phyloP scores from a whole-genome alignment of 2,888 invertebrate genomes.

The Leptinotarsa juncta region DNA sequence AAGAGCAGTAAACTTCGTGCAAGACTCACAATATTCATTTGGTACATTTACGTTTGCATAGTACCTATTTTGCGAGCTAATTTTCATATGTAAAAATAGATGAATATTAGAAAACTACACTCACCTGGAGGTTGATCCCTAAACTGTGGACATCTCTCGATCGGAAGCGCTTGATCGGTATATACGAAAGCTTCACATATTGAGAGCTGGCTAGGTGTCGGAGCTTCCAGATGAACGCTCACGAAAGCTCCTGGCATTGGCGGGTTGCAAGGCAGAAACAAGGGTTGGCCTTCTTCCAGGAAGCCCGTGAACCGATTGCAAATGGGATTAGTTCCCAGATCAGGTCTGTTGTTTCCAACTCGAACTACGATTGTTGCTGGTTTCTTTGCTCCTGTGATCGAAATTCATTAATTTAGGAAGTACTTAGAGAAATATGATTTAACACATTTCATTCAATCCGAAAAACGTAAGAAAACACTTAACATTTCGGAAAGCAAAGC shows the following conservation, averaged over 20 bases:
- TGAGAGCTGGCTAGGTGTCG: conserved; percentile 80
- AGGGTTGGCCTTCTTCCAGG: conserved; percentile 88
- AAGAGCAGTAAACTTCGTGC: too few species aligned
- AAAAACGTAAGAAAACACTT: too few species aligned
- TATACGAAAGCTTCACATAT: conserved; percentile 95
- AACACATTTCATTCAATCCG: too few species aligned
- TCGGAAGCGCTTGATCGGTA: conserved; percentile 90
- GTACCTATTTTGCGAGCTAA: too few species aligned
- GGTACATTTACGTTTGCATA: too few species aligned
- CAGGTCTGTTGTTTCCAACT: conserved; percentile 93
- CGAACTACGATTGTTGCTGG: conserved; percentile 89
- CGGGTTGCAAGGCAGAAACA: conserved; percentile 93
- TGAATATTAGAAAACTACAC: neutral
- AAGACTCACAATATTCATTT: too few species aligned
- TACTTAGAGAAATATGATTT: neutral
- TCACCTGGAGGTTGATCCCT: conserved; percentile 86
- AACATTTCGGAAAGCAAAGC: too few species aligned
- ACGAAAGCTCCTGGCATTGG: conserved; percentile 96
- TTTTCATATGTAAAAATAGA: too few species aligned
- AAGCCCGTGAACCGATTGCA: conserved; percentile 91
- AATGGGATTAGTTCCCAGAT: conserved; percentile 90
- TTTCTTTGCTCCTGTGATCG: conserved; percentile 74
- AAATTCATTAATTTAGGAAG: neutral
- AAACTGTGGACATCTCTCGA: conserved; percentile 92
- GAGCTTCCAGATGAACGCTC: conserved; percentile 87